Evolutionary conservation across 2,113 vertebrate species (phyloP), one percentile per base, ranked within the genome.

Genomic region (Carassius auratus): DNA sequence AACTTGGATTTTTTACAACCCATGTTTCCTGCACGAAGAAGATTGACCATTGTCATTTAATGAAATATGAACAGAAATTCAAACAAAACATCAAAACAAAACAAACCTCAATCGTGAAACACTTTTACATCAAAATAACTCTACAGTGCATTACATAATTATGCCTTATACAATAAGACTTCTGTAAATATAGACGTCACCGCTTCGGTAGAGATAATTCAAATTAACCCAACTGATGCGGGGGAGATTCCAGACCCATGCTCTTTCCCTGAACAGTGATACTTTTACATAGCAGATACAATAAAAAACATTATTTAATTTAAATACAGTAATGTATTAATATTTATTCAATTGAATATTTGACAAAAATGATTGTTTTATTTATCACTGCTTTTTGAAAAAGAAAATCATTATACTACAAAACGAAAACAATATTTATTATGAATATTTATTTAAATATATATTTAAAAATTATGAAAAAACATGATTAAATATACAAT

Each of bases 1-100:
- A 95, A 92, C 93, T 96, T 97, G 95, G 98, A 99, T 95, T 97
- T 95, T 94, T 96, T 95, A 95, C 97, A 98, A 95, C 98, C 98
- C 98, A 99, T 99, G 92, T 93, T 97, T 95, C 92, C 96, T 96
- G 95, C 91, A 19, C 61, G 59, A 50, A 84, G 6, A 85, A 78
- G 23, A 64, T 45, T 30, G 36, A 69, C 61, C 17, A 30, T n/a
- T 19, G 62, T 26, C 26, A 77, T 66, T 10, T 30, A 8, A 9
- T 13, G 23, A 59, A 59, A 57, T 59, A 15, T 52, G 13, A 48
- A 50, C 6, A 50, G 2, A 48, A 48, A 12, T 6, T 17, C 14
- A 30, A 45, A 76, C 26, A 26, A 26, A 26, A 26, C 26, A 26
- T 15, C 26, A 17, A 62, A 26, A 87, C 15, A 62, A n/a, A 57